Base-by-base conservation (phyloP, 2,888 invertebrate species). In the Augochlorella aurata region DNA sequence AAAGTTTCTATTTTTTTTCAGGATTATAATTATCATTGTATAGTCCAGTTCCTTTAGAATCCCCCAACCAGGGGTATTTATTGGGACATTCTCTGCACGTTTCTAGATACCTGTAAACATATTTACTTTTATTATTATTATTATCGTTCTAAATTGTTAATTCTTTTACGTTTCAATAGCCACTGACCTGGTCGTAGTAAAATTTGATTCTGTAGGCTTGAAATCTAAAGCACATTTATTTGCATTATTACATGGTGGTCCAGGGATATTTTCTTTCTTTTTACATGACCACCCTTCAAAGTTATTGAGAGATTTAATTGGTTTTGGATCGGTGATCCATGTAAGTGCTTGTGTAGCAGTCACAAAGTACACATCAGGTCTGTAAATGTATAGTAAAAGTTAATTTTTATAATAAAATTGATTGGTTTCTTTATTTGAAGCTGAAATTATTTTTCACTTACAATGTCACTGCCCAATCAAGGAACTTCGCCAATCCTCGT, bases 301-400 rank as follows among this genome's bases (percentile, higher is more conserved):
- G 90, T 95, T 96, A 89, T 93, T 94, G 52, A 98, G 93, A 14
- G 96, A 94, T 86, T 96, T 96, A 4, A 95, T 92, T 0, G 97
- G 95, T 90, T 96, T 96, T 0, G 98, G 98, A 90, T 98, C 98
- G 0, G 98, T 97, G 93, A 98, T 97, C 97, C 98, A 98, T 61
- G 97, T 97, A 79, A 98, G 94, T n/a, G 97, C 97, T 94, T 98
- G 98, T 0, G 98, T 98, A 49, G 96, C 95, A 5, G 98, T 98
- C 49, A 98, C 97, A 90, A 97, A 97, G 95, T 97, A 97, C 12
- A 98, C 97, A 92, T 98, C 98, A 73, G 96, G 95, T 87, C 98
- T 98, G 94, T 58, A 94, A 94, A 87, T 78, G 50, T 47, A 58
- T n/a, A 16, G 4, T 3, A 61, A 9, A 50, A 49, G 18, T 10